Percentiles rank a stretch among this genome's conserved stretches.
These are phyloP conservation scores for Nephila pilipes DNA, from an alignment of 1,140 invertebrate genomes.

Conservation along the genomic window DNA sequence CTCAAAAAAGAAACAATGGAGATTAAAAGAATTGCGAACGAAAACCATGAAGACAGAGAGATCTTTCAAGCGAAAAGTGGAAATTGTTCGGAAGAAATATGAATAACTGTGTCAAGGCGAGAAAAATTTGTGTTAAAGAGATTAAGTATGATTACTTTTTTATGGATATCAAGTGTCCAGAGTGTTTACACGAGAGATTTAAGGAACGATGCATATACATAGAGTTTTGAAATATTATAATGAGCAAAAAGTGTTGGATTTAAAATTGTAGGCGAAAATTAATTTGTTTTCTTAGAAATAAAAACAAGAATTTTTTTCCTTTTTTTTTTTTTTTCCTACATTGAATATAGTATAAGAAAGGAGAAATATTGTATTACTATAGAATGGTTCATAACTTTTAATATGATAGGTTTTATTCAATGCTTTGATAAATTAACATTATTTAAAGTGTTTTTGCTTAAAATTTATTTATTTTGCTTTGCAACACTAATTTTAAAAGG, in stretches of 20 bases:
- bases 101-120: slow-evolving; percentile 38
- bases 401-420: no score
- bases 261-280: neutral
- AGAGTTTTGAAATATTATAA: neutral
- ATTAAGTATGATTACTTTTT: slow-evolving; percentile 53
- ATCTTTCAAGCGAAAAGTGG: slow-evolving; percentile 18
- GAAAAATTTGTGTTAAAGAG: slow-evolving; percentile 52
- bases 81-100: slow-evolving; percentile 51
- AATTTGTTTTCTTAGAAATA: neutral
- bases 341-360: neutral
- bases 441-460: no score
- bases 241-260: slow-evolving; percentile 17
- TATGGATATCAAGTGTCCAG: slow-evolving; percentile 15
- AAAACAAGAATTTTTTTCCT: no score
- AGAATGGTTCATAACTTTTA: no score
- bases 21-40: neutral
- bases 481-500: no score
- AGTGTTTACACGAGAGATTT: slow-evolving; percentile 33
- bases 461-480: no score
- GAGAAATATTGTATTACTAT: no score
- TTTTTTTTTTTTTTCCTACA: neutral
- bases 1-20: neutral
- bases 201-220: slow-evolving; percentile 1
- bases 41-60: slow-evolving; percentile 34
- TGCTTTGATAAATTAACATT: no score